A percentile compares a stretch with the other conserved stretches of the same genome.
Conservation (phyloP, 2,888 invertebrate genomes). For the Nomada fucata region DNA sequence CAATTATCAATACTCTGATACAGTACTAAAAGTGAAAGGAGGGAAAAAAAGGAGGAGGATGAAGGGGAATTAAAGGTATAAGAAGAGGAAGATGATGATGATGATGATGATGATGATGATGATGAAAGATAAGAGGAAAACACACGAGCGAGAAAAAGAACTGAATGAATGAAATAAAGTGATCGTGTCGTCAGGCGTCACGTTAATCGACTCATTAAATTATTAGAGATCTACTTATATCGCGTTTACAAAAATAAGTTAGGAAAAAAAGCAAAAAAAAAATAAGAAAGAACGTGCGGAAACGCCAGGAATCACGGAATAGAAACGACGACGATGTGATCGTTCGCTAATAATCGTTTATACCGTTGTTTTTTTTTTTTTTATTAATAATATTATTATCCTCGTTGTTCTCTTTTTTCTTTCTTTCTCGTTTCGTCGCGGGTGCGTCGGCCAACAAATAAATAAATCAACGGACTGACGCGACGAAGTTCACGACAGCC, state of each 20-base stretch:
- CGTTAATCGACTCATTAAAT: slow-evolving; percentile 81
- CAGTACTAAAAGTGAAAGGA: slow-evolving; percentile 71
- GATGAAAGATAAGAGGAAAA: no score
- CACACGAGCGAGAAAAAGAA: background rate
- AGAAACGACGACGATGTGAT: slow-evolving; percentile 64
- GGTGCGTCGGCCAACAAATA: background rate
- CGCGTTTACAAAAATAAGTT: slow-evolving; percentile 59
- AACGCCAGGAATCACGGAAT: slow-evolving; percentile 10
- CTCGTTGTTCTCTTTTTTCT: slow-evolving; percentile 52
- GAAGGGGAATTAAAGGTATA: slow-evolving; percentile 2
- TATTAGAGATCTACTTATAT: slow-evolving; percentile 77
- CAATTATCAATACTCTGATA: slow-evolving; percentile 81
- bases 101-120: background rate
- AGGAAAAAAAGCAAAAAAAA: slow-evolving; percentile 32
- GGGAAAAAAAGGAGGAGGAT: slow-evolving; percentile 21
- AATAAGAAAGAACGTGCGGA: slow-evolving; percentile 26
- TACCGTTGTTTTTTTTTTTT: slow-evolving; percentile 47
- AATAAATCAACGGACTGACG: background rate
- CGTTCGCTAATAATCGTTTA: slow-evolving; percentile 59
- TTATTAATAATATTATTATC: slow-evolving; percentile 22
- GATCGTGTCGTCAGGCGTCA: slow-evolving; percentile 76
- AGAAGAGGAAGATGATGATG: background rate
- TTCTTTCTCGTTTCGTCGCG: slow-evolving; percentile 51
- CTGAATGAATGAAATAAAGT: slow-evolving; percentile 35
- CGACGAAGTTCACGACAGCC: background rate